Base-by-base conservation (phyloP, 2,888 invertebrate genomes). In the Stenichneumon culpator region DNA sequence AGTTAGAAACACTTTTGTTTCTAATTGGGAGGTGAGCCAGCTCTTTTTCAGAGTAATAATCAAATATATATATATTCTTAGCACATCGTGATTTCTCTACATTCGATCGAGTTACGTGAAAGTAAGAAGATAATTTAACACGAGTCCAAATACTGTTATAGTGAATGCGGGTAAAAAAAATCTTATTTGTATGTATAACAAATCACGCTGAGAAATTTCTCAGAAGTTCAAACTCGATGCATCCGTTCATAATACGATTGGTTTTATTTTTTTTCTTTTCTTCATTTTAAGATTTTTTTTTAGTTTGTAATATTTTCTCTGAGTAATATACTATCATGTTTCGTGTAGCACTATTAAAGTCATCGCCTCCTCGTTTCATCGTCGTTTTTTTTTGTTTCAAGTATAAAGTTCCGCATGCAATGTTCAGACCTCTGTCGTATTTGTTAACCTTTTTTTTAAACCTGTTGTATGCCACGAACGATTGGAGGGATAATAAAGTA, bases 251-350 rank as follows among this genome's bases (percentile, higher is more conserved):
- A 67, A 70, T 78, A 75, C 74, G 69, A 74, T 79, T 78, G 52
- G 54, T 82, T 52, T 78, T 57, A 11, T 36, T 39, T 50, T 44
- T 65, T 70, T 25, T 63, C 25, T 28, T 22, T 2, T 52, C 36
- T 57, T 68, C 81, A 63, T 75, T 86, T 85, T 69, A 86, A 69
- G 89, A 87, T 39, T 72, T 52, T 52, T 52, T 39, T 39, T 72
- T 73, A 81, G 68, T 82, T 79, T 75, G 85, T 70, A 79, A 79
- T 79, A 82, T 79, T 82, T 63, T 82, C 75, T 85, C 85, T 75
- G 85, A 85, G 79, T 82, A 79, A 85, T 75, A 79, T 85, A 85
- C 85, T 85, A 85, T 85, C 85, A 75, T 85, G 74, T 85, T 85
- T 85, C 65, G 79, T 54, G 78, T 69, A 82, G 74, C 32, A 79